These are phyloP conservation scores for Dreissena rostriformis DNA, from an alignment of 1,140 invertebrate species.

Conservation along the genomic window DNA sequence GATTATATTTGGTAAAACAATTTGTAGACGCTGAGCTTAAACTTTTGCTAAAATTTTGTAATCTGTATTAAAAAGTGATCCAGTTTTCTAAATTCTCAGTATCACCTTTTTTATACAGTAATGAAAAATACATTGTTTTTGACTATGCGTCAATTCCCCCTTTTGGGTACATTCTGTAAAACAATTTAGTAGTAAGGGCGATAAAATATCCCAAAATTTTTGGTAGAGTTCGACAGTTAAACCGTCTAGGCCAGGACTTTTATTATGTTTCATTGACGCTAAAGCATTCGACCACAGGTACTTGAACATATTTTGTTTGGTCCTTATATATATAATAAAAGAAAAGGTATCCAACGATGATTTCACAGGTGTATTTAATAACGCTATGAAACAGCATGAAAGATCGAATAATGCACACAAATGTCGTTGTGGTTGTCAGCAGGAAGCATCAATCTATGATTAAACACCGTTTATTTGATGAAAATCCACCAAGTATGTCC, in stretches of 20 bases:
- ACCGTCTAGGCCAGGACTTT: conserved; percentile 3
- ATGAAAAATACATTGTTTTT: conserved; percentile 30
- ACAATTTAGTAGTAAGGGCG: conserved; percentile 7
- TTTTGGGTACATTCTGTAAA: conserved; percentile 13
- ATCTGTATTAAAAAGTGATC: conserved; percentile 39
- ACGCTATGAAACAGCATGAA: too few relatives aligned
- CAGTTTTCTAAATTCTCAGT: conserved; percentile 26
- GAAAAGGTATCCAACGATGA: too few relatives aligned
- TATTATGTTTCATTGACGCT: background rate
- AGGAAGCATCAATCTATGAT: too few relatives aligned
- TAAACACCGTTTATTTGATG: too few relatives aligned
- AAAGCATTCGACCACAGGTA: too few relatives aligned
- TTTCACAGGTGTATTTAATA: too few relatives aligned
- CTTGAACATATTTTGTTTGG: too few relatives aligned
- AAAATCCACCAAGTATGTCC: too few relatives aligned
- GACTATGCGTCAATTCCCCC: conserved; percentile 6
- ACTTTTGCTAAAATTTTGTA: conserved; percentile 44
- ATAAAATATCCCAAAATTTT: conserved; percentile 18
- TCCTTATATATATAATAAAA: too few relatives aligned
- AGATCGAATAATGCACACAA: too few relatives aligned
- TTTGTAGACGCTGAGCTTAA: conserved; percentile 15
- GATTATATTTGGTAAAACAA: conserved; percentile 22
- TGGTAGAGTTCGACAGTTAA: conserved; percentile 22
- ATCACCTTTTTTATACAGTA: conserved; percentile 40
- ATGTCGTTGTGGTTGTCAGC: too few relatives aligned